Percentiles rank a stretch among this genome's conserved stretches.
These are phyloP conservation scores for Chymomyza costata DNA, from an alignment of 1,140 invertebrate genomes.

Conservation along the genomic window DNA sequence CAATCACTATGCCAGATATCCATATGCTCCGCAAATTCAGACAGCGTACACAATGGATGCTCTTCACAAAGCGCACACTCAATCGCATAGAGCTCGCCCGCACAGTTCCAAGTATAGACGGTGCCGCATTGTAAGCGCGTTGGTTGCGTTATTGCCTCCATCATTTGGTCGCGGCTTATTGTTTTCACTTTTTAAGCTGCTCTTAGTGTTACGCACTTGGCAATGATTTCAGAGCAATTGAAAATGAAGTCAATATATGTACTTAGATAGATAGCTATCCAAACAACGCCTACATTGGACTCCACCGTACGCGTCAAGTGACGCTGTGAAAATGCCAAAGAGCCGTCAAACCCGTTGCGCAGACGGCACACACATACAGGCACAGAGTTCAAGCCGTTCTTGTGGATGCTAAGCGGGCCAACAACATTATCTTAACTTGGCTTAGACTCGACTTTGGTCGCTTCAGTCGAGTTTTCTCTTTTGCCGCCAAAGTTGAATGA, in stretches of 20 bases:
- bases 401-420: too few species aligned
- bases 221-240: too few species aligned
- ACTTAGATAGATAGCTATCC: background rate
- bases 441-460: constrained; percentile 1
- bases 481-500: constrained; percentile 3
- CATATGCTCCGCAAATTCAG: constrained; percentile 64
- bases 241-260: constrained; percentile 1
- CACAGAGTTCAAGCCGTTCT: constrained; percentile 1
- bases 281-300: constrained; percentile 29
- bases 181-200: constrained; percentile 57
- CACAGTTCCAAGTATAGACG: constrained; percentile 63
- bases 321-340: constrained; percentile 36
- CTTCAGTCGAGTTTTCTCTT: background rate
- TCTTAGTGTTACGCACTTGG: constrained; percentile 22
- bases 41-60: constrained; percentile 49
- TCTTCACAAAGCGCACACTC: constrained; percentile 65
- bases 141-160: constrained; percentile 8
- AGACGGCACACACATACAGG: constrained; percentile 7
- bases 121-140: constrained; percentile 41
- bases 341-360: constrained; percentile 44
- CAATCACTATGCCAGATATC: constrained; percentile 61
- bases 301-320: constrained; percentile 36
- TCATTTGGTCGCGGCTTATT: background rate
- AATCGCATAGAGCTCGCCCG: constrained; percentile 58
- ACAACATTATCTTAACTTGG: too few species aligned